Base-by-base conservation (phyloP, 2,797 vertebrate species). In the Siniperca obscura region DNA sequence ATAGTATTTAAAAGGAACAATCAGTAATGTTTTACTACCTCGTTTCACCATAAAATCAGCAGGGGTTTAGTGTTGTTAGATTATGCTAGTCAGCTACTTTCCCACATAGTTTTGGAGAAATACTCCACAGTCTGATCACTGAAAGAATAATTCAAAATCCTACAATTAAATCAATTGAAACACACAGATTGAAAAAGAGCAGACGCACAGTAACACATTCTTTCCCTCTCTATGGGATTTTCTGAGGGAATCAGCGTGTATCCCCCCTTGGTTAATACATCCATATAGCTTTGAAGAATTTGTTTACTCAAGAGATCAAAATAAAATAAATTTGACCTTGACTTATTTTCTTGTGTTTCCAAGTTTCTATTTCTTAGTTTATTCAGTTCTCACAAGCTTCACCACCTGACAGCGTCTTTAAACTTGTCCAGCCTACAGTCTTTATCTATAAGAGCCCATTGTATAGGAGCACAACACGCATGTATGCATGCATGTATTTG, bases 301-400 rank as follows among this genome's bases (percentile, higher is more conserved):
- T 38, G 38, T 85, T 85, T 60, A 64, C 66, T 56, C 19, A 7
- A 5, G 4, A 48, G 27, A 78, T 68, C 16, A 83, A 85, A 70
- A 70, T 36, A 16, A 17, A 3, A 0, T 40, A 17, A 3, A 60
- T 74, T 55, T 48, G 36, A 52, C 52, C n/a, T 78, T 67, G 65
- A 65, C 25, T 59, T 40, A 48, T 55, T 65, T 56, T 74, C n/a
- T 52, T 30, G 34, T 75, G 14, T 55, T 48, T 4, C 22, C 42
- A 27, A 40, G 14, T 79, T 76, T 69, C 4, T 53, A 16, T 55
- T 42, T 60, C 9, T 30, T 7, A 7, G 2, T 60, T 25, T n/a
- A 14, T 53, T 73, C 56, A 70, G 16, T 9, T 66, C 36, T 52
- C 6, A 30, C 7, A 36, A 38, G 48, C 16, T 67, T 21, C 17